Evolutionary conservation across 2,888 invertebrate genomes (phyloP), one percentile per base, ranked within the genome.

Genomic region (Mechanitis mazaeus): DNA sequence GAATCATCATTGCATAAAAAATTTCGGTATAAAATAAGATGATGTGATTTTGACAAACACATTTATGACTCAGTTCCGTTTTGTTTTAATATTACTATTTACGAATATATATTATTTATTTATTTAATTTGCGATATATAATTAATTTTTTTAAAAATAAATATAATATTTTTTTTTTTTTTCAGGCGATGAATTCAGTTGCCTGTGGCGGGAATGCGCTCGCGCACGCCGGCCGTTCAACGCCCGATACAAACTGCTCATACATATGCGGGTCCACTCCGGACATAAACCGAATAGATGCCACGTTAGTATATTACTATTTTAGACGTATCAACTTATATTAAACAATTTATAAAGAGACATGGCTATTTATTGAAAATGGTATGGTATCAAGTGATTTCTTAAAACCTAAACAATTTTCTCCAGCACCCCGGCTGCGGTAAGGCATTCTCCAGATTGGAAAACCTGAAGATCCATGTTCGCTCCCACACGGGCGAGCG

Each of bases 221-320:
- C 90, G 98, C 59, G 93, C 95, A 68, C 93, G 94, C 20, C 94
- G 97, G 61, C 98, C 98, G 0, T 99, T 99, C 90, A 98, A 99
- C 85, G 99, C 99, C 0, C 93, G 98, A 69, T 99, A 99, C 91
- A 99, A 99, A 84, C 91, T 99, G 54, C 93, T 98, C 50, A 99
- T 96, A 58, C 98, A 98, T 79, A 98, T 99, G 97, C 89, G 99
- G 20, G 96, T 98, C 0, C 99, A 99, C 83, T 98, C 98, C 31
- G 98, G 99, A 3, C 98, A 99, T 78, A 99, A 99, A 80, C 99
- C 99, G 0, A 98, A 99, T 83, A 95, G 96, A 83, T 99, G 99
- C 85, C 95, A 96, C 84, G 98, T 99, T 91, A 95, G 96, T 94
- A 66, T 57, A 3, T 9, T 50, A 33, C 4, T 50, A 35, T n/a